Evolutionary conservation across 2,888 invertebrate genomes (phyloP), one percentile per base, ranked within the genome.

Genomic region (Syritta pipiens): DNA sequence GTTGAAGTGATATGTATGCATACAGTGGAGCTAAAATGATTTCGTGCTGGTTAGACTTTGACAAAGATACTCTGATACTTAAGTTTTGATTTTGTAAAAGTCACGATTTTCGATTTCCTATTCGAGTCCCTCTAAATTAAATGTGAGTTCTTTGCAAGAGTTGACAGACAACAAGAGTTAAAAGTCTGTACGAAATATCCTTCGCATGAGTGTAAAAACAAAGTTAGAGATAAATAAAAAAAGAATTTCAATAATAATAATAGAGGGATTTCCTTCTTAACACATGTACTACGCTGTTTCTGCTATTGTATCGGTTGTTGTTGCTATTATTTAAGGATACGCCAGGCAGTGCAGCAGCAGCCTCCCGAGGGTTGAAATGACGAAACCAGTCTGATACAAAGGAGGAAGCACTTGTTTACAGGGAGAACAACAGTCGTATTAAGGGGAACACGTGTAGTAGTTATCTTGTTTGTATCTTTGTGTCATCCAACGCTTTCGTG

Each of bases 241-340:
- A 74, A 44, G 72, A 57, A 74, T 79, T 79, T 79, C 79, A 79
- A 79, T 79, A 79, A 79, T 79, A 72, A 79, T 79, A 79, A 79
- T 79, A 74, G 57, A 67, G 55, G 74, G 74, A 79, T 79, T 79
- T 74, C 62, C 19, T 79, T 59, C 74, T 67, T 74, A 74, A 74
- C 74, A 79, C 79, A 79, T 79, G 74, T 79, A 79, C 79, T 68
- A 51, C 42, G 44, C 79, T 62, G 62, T 62, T 68, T 62, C 55
- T 57, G 40, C 30, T 74, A 49, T 74, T 65, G 79, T 77, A 65
- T 51, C 59, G 32, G 57, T 76, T 57, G 67, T 79, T 67, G 67
- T 57, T 79, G 74, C 67, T 57, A 68, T 79, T 79, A 74, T 79
- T 79, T 74, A 67, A 67, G 67, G 35, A 72, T 72, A 74, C 55